Evolutionary conservation across 2,113 vertebrate species (phyloP), one percentile per base, ranked within the genome.

Genomic region (Xenopus borealis): DNA sequence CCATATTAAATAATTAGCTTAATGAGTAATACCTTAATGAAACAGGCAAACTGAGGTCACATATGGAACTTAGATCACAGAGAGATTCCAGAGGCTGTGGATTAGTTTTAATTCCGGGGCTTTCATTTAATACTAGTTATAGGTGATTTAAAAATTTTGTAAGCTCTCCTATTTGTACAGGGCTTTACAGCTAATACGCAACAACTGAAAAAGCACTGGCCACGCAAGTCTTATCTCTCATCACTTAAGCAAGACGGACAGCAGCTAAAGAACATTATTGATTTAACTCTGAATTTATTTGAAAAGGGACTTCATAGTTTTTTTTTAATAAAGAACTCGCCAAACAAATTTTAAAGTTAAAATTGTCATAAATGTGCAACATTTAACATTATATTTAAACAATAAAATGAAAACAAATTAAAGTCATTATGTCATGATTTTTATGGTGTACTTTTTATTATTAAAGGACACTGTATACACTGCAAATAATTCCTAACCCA

Each of bases 171-270:
- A 89, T 92, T 91, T 90, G 82, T 88, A 84, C 87, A 86, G 82
- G 82, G 83, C 69, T 81, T 84, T 84, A 81, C 79, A 83, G 81
- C 80, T 95, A 94, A 95, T 93, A 86, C 81, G 82, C 80, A 90
- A 89, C 93, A 95, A 95, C 92, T 94, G 92, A 94, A 91, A 83
- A 95, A 95, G 95, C 88, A 94, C 18, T 0, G 80, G 78, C 83
- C 80, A 82, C 84, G 82, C 83, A 91, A 85, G 79, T 78, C 84
- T 86, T 71, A 85, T 78, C 85, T 85, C 80, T 66, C 73, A 69
- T 69, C 73, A 76, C 66, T 63, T 55, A 30, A 75, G 67, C 50
- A 80, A 78, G 69, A 72, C 75, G 82, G 81, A 86, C 86, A 84
- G 76, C 75, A 82, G 82, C 82, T 86, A 79, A 81, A 89, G 81